These are phyloP conservation scores for Agrochola circellaris DNA, from an alignment of 2,888 invertebrate genomes.

Conservation along the genomic window DNA sequence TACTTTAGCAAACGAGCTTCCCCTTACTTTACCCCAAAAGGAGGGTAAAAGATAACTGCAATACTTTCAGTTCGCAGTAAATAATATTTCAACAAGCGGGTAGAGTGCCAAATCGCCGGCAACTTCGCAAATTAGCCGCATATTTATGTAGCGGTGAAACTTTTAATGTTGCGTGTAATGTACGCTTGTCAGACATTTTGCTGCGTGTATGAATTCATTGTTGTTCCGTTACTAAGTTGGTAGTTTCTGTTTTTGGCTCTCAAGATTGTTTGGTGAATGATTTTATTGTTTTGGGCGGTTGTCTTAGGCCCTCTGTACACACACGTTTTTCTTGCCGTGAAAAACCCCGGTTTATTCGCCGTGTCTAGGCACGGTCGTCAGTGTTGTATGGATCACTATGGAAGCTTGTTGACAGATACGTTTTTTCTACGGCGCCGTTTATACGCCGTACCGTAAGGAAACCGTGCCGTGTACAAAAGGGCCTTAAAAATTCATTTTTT, in stretches of 20 bases:
- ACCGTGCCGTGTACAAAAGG: too few relatives aligned
- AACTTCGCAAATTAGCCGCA: slow-evolving; percentile 78
- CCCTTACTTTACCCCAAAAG: slow-evolving; percentile 25
- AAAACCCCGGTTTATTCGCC: too few relatives aligned
- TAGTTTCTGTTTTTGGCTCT: slow-evolving; percentile 51
- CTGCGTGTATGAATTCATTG: slow-evolving; percentile 66
- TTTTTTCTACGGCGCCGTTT: too few relatives aligned
- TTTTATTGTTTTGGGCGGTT: slow-evolving; percentile 14
- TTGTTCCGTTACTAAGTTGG: slow-evolving; percentile 53
- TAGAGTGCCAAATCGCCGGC: slow-evolving; percentile 64
- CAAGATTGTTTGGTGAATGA: slow-evolving; percentile 24
- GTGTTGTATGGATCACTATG: too few relatives aligned
- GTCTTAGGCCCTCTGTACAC: background rate
- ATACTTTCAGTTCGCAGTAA: slow-evolving; percentile 60
- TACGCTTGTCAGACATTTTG: slow-evolving; percentile 68
- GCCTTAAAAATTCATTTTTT: background rate
- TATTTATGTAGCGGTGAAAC: slow-evolving; percentile 83
- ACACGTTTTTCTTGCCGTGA: too few relatives aligned
- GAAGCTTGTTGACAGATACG: too few relatives aligned
- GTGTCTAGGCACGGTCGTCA: too few relatives aligned
- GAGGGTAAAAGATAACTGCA: slow-evolving; percentile 52
- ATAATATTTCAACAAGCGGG: slow-evolving; percentile 57
- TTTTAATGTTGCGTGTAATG: slow-evolving; percentile 83
- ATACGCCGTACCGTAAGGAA: too few relatives aligned
- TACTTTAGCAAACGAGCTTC: slow-evolving; percentile 24